Conservation (phyloP, 1,140 invertebrate species). For the Drosophila sulfurigaster region DNA sequence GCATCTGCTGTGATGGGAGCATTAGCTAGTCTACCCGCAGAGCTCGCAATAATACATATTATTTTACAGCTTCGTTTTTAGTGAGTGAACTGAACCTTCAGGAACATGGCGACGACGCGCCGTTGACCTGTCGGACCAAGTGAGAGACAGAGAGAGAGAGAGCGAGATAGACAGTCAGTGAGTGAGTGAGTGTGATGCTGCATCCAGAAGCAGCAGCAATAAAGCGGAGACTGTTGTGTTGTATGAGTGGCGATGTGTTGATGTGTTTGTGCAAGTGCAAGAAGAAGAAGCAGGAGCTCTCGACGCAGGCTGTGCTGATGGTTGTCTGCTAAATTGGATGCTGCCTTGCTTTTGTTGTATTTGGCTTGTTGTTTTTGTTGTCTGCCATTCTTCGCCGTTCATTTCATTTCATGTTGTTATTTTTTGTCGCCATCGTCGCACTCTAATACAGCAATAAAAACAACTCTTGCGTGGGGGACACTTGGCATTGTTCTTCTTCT, state of each 20-base stretch:
- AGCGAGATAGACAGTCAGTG: conserved; percentile 11
- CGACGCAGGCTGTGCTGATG: conserved; percentile 25
- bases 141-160: conserved; percentile 12
- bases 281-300: not conserved
- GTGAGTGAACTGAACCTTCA: conserved; percentile 4
- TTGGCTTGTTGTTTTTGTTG: conserved; percentile 22
- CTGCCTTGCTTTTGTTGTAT: conserved; percentile 38
- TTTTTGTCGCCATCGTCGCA: conserved; percentile 9
- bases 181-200: conserved; percentile 4
- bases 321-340: conserved; percentile 70
- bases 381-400: conserved; percentile 38
- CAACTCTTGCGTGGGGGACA: conserved; percentile 58
- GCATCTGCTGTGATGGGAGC: not conserved
- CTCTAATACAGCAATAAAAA: conserved; percentile 56
- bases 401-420: conserved; percentile 1
- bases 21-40: conserved; percentile 1
- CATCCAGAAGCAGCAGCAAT: conserved; percentile 11
- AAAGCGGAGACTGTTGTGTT: conserved; percentile 20
- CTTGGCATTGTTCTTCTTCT: conserved; percentile 42
- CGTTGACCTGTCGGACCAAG: conserved; percentile 59
- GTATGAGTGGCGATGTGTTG: not conserved
- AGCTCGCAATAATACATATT: not conserved
- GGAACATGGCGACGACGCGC: conserved; percentile 44
- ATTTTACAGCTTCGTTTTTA: conserved; percentile 6
- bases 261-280: conserved; percentile 7